Evolutionary conservation across 2,797 vertebrate genomes (phyloP), one percentile per base, ranked within the genome.

Genomic region (Neomorphus geoffroyi): DNA sequence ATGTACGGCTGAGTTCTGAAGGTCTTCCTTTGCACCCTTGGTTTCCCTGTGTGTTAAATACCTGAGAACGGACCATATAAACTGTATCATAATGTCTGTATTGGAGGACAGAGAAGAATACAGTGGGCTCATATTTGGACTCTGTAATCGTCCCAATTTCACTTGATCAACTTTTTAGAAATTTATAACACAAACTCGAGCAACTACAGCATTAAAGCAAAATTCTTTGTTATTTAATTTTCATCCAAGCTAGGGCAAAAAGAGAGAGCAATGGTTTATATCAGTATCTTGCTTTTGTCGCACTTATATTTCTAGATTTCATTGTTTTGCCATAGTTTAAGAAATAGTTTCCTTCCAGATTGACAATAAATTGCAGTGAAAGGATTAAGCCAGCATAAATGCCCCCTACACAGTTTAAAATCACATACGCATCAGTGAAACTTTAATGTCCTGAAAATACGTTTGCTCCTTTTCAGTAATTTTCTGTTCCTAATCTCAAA

Each of bases 401-500:
- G 37, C 53, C 37, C 64, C 75, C 56, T 92, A 23, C 54, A 32
- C 96, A 90, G 51, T 88, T 85, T 65, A 58, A 86, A 84, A 67
- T 92, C 84, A 51, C 35, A 30, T 62, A 16, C 6, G 19, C 46
- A 46, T 64, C 67, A 80, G 60, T 46, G 61, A 71, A 79, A 75
- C 33, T 9, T 77, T 79, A 62, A 70, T n/a, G 53, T 58, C 67
- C 67, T 81, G 65, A 92, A 86, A 94, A 92, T 67, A 70, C 5
- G 6, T 67, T 82, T 86, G 72, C 43, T 95, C 78, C 48, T 96
- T 86, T 95, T 58, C 56, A 39, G 51, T 92, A 58, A 62, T 96
- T 95, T 97, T 74, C 70, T 93, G 46, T 71, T 97, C 88, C 95
- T 95, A 81, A 90, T 92, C 79, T 93, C 13, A 22, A 58, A 45